Conservation (phyloP, 2,113 vertebrate species). For the Antechinus stuartii region DNA sequence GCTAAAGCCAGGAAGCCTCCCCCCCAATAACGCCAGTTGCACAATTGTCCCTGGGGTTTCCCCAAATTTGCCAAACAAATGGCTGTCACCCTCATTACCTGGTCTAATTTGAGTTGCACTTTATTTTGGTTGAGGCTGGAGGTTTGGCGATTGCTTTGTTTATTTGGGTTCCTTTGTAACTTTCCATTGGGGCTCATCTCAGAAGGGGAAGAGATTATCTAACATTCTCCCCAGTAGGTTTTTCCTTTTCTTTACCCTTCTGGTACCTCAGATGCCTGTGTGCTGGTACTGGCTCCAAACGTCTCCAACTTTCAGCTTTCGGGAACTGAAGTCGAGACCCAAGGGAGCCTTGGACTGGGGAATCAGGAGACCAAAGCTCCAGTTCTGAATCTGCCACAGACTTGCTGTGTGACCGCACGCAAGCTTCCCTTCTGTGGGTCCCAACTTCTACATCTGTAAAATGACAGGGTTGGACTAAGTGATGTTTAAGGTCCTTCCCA, state of each 20-base stretch:
- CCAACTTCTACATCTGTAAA: not conserved
- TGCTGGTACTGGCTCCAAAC: not conserved
- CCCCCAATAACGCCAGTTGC: not conserved
- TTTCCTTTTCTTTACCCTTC: not conserved
- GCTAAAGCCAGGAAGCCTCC: not conserved
- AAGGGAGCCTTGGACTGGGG: not conserved
- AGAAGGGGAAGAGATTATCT: not conserved
- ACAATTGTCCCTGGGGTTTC: not conserved
- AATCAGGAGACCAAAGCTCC: not conserved
- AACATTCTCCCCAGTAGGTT: not conserved
- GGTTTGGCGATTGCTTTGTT: not conserved
- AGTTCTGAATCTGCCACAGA: not conserved
- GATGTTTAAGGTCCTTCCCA: not conserved
- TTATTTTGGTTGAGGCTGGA: not conserved
- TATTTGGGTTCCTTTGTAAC: not conserved
- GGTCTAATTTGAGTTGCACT: not conserved
- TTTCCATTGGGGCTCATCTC: not conserved
- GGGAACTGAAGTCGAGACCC: not conserved
- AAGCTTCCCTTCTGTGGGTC: not conserved
- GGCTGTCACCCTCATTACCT: not conserved
- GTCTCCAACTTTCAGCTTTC: not conserved
- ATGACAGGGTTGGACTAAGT: not conserved
- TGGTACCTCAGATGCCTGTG: rapidly evolving
- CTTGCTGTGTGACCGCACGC: not conserved
- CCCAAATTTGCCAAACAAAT: not conserved